Conservation (phyloP, 1,140 invertebrate genomes). For the Drosophila serrata region DNA sequence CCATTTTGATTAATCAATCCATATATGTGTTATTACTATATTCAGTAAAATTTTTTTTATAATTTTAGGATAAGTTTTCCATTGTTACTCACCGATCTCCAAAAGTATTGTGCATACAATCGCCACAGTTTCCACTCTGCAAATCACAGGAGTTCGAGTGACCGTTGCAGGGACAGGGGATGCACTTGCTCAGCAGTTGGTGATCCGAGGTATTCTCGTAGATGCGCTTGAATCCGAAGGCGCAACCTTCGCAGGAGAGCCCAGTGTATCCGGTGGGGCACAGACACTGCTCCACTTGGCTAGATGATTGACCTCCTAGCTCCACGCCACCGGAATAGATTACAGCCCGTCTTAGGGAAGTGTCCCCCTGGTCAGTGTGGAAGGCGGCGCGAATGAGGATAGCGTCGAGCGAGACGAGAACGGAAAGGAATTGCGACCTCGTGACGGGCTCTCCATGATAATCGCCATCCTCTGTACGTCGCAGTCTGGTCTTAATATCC, state of each 20-base stretch:
- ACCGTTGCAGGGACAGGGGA: conserved; percentile 95
- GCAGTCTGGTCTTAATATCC: conserved; percentile 87
- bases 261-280: conserved; percentile 90
- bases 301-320: conserved; percentile 61
- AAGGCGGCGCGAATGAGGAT: conserved; percentile 96
- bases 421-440: conserved; percentile 92
- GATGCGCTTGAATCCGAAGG: conserved; percentile 93
- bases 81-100: conserved; percentile 86
- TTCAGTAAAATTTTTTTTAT: too few relatives aligned
- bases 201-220: conserved; percentile 87
- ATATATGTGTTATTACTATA: too few relatives aligned
- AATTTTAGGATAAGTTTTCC: not conserved
- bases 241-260: conserved; percentile 93
- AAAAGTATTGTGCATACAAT: conserved; percentile 89
- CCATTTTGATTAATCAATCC: too few relatives aligned
- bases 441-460: conserved; percentile 89
- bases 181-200: conserved; percentile 89
- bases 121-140: conserved; percentile 91
- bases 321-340: conserved; percentile 84
- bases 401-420: conserved; percentile 92
- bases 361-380: conserved; percentile 97
- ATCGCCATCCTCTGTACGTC: conserved; percentile 85
- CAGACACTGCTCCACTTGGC: conserved; percentile 88
- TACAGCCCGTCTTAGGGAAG: conserved; percentile 85
- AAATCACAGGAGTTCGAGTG: conserved; percentile 94